Evolutionary conservation across 2,113 vertebrate species (phyloP), one percentile per base, ranked within the genome.

Genomic region (Beaufortia kweichowensis): DNA sequence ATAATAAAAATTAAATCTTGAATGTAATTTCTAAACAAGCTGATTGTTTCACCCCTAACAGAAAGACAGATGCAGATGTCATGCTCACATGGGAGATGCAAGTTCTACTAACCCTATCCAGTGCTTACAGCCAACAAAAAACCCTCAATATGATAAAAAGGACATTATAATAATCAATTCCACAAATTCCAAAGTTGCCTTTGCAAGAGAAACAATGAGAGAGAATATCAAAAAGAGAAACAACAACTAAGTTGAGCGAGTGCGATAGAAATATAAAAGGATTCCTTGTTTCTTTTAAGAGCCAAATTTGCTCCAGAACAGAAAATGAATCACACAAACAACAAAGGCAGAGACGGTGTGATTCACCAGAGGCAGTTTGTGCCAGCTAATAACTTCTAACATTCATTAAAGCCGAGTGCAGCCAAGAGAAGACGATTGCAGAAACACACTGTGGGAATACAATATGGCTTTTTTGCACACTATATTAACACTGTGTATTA

Each of bases 321-420:
- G 71, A 74, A 74, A 74, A 74, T 60, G 71, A 74, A 61, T 61
- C 56, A 74, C 39, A 10, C 57, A 74, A 61, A 74, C 71, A 74
- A 74, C 71, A 74, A 74, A 74, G 71, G 71, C 71, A n/a, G 71
- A 74, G 71, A 61, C 71, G 23, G 65, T 50, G 56, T 78, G 76
- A 78, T 70, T 71, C 68, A 78, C 66, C 66, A 68, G 68, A 35
- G 57, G 66, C 76, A 70, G 64, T 70, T 53, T 78, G 71, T 70
- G 76, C 68, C 76, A 70, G 67, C 76, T 78, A 78, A 78, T 78
- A 78, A 78, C 65, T 78, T 66, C 66, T n/a, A 62, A 71, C 76
- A 60, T 78, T 78, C 66, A 78, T 78, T 78, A 78, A 78, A 71
- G 76, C 66, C 23, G 75, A 57, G 69, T 19, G 69, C 53, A 71